Evolutionary conservation across 1,140 invertebrate genomes (phyloP).

Genomic region (Meloidogyne floridensis): DNA sequence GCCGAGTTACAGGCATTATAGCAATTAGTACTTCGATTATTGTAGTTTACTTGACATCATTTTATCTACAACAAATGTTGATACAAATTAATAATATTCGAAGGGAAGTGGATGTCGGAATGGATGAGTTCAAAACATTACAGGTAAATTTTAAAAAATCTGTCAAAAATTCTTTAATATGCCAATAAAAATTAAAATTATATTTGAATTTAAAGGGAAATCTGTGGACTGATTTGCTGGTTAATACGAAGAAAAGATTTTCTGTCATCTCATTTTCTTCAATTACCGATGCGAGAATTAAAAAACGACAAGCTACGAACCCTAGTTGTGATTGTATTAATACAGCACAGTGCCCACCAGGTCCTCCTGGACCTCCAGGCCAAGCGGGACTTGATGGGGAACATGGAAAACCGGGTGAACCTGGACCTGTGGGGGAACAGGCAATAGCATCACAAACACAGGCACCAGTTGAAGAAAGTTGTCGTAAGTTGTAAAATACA

Average conservation of each 20-base stretch:
- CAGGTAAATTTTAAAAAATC: not conserved
- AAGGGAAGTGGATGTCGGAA: constrained; percentile 7
- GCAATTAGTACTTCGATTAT: not conserved
- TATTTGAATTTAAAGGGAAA: constrained; percentile 10
- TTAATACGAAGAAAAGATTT: not conserved
- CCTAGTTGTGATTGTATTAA: constrained; percentile 20
- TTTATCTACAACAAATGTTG: constrained; percentile 24
- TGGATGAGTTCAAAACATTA: constrained; percentile 20
- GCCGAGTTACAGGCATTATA: not conserved
- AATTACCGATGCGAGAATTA: not conserved
- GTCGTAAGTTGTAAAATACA: not conserved
- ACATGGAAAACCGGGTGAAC: constrained; percentile 12
- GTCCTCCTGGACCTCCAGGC: constrained; percentile 13
- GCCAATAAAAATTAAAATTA: not conserved
- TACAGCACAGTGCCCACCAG: constrained; percentile 17
- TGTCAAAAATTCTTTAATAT: too few species aligned
- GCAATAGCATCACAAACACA: not conserved
- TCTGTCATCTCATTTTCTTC: not conserved
- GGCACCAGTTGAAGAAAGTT: constrained; percentile 3
- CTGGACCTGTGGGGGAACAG: constrained; percentile 8
- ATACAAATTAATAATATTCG: constrained; percentile 15
- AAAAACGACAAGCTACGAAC: not conserved
- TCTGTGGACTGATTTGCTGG: constrained; percentile 18
- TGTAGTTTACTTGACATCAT: not conserved
- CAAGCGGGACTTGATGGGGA: constrained; percentile 13